Conservation (phyloP, 2,888 invertebrate genomes). For the Hylaea fasciaria region DNA sequence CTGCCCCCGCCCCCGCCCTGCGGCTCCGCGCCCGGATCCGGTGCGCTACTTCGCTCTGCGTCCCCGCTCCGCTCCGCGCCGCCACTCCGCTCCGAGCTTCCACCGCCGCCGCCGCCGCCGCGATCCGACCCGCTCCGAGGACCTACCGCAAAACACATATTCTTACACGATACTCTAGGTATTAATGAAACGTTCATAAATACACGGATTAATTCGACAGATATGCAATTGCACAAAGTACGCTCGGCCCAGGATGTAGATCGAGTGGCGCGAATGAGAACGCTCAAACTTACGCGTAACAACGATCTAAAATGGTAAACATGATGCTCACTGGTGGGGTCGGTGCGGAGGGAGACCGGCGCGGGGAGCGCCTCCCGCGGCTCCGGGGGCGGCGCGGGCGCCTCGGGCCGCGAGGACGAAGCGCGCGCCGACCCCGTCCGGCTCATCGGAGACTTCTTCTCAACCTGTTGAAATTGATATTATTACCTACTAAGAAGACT, state of each 20-base stretch:
- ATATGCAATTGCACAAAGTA: no score
- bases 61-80: slow-evolving; percentile 3
- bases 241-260: no score
- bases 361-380: slow-evolving; percentile 47
- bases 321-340: no score
- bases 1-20: slow-evolving; percentile 45
- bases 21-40: background rate
- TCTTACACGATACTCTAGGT: background rate
- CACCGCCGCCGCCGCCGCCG: background rate
- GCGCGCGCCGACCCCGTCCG: slow-evolving; percentile 47
- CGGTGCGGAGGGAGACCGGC: slow-evolving; percentile 13
- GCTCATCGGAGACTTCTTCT: slow-evolving; percentile 56
- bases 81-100: slow-evolving; percentile 6
- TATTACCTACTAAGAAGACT: background rate
- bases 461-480: slow-evolving; percentile 46
- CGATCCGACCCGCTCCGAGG: slow-evolving; percentile 20
- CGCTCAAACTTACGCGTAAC: no score
- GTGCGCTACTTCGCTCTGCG: background rate
- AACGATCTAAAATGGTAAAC: no score
- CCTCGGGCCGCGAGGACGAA: slow-evolving; percentile 43
- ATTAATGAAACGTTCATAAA: background rate
- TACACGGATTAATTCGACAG: no score
- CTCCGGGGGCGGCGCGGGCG: slow-evolving; percentile 57
- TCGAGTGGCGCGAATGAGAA: no score
- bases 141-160: slow-evolving; percentile 40